Conservation (phyloP, 2,797 vertebrate species). For the Lophura swinhoii region DNA sequence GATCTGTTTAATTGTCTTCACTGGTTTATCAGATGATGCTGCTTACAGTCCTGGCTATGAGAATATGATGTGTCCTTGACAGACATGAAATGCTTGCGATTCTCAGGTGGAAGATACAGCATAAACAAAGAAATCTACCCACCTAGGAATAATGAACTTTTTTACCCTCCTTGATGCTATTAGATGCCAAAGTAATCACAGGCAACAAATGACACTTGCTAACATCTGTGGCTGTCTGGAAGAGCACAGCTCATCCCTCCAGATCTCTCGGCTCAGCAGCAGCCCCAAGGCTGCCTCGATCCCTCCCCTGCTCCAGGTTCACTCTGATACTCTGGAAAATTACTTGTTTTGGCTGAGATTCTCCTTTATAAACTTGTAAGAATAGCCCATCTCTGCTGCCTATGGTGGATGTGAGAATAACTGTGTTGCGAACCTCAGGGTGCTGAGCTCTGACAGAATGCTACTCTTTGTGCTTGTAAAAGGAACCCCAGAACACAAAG, state of each 20-base stretch:
- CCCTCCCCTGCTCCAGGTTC: not conserved
- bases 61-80: not conserved
- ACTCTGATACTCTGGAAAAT: not conserved
- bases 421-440: fast-evolving
- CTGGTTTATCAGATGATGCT: not conserved
- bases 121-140: not conserved
- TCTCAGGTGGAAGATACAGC: not conserved
- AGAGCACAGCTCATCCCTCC: not conserved
- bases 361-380: not conserved
- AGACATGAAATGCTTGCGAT: not conserved
- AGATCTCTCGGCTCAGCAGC: not conserved
- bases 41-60: not conserved
- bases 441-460: not conserved
- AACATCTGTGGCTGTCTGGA: not conserved
- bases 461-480: not conserved
- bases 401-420: not conserved
- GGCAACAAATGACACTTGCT: not conserved
- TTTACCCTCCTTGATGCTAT: not conserved
- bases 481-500: not conserved
- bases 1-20: not conserved
- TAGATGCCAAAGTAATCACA: not conserved
- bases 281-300: not conserved
- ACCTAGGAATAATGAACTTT: not conserved
- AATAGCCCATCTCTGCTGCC: not conserved
- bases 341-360: not conserved